Percentiles rank a stretch among this genome's conserved stretches.
Conservation (phyloP, 1,140 invertebrate species). For the Papilio xuthus region DNA sequence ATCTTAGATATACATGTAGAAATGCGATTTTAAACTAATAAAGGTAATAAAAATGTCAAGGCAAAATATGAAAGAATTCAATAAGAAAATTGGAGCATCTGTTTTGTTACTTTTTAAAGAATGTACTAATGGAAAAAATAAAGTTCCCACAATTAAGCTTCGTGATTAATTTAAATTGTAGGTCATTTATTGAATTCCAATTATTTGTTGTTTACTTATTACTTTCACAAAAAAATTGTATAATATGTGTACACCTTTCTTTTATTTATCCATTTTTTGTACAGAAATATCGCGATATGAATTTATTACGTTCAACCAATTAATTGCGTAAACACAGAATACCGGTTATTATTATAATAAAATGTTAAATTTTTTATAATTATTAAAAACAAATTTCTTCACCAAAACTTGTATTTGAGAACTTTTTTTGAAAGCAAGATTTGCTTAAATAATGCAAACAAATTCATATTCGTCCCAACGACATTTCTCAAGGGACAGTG, state of each 20-base stretch:
- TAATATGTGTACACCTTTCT: neutral
- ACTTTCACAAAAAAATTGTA: neutral
- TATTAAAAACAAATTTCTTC: too few relatives aligned
- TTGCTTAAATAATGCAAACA: conserved; percentile 3
- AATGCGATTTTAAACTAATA: too few relatives aligned
- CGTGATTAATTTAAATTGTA: neutral
- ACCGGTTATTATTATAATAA: too few relatives aligned
- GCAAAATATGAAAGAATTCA: neutral
- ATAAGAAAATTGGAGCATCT: neutral
- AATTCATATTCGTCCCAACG: neutral
- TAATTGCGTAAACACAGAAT: too few relatives aligned
- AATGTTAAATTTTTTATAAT: too few relatives aligned
- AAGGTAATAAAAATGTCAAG: neutral
- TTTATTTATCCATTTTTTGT: neutral
- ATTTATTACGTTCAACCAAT: too few relatives aligned
- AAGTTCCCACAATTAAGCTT: neutral
- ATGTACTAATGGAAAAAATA: neutral
- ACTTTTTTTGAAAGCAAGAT: conserved; percentile 3
- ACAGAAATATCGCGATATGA: neutral
- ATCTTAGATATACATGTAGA: too few relatives aligned
- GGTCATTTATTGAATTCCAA: neutral
- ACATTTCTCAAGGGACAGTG: neutral
- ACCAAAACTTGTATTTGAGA: neutral
- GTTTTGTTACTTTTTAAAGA: neutral
- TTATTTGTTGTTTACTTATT: neutral